These are phyloP conservation scores for Acanthosepion lycidas DNA, from an alignment of 2,888 invertebrate genomes.

Conservation along the genomic window DNA sequence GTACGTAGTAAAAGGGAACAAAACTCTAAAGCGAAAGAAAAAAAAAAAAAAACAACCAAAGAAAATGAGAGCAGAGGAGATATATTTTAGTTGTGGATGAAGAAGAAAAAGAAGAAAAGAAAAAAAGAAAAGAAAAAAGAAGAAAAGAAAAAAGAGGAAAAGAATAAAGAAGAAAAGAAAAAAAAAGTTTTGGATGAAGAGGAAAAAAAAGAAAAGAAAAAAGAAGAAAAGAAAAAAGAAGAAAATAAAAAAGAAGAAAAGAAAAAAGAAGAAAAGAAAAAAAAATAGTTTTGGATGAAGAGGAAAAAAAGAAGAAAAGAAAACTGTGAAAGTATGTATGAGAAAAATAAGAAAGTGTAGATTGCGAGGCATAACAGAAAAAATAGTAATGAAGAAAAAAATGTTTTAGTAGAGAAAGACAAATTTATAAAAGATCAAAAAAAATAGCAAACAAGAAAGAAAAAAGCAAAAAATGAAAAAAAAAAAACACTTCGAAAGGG, in stretches of 20 bases:
- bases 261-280: too few relatives aligned
- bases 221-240: background rate
- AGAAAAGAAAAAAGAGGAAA: too few relatives aligned
- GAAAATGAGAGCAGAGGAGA: background rate
- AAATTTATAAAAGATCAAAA: too few relatives aligned
- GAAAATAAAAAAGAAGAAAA: background rate
- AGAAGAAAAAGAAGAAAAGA: background rate
- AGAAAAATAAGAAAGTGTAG: rapidly evolving
- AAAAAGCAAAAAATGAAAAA: too few relatives aligned
- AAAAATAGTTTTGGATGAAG: background rate
- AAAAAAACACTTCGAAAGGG: too few relatives aligned
- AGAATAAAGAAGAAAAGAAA: too few relatives aligned
- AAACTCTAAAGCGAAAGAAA: background rate
- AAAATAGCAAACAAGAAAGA: too few relatives aligned
- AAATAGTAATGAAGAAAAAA: too few relatives aligned
- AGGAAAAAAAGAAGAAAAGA: background rate
- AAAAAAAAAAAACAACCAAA: background rate
- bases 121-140: too few relatives aligned
- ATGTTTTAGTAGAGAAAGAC: too few relatives aligned
- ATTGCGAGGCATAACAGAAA: background rate
- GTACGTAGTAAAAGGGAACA: background rate
- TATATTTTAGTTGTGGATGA: background rate
- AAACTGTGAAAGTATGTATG: background rate
- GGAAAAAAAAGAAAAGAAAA: too few relatives aligned
- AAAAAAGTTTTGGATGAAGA: too few relatives aligned